phyloP scores from a whole-genome alignment of 1,140 invertebrate species.

The Chymomyza costata region DNA sequence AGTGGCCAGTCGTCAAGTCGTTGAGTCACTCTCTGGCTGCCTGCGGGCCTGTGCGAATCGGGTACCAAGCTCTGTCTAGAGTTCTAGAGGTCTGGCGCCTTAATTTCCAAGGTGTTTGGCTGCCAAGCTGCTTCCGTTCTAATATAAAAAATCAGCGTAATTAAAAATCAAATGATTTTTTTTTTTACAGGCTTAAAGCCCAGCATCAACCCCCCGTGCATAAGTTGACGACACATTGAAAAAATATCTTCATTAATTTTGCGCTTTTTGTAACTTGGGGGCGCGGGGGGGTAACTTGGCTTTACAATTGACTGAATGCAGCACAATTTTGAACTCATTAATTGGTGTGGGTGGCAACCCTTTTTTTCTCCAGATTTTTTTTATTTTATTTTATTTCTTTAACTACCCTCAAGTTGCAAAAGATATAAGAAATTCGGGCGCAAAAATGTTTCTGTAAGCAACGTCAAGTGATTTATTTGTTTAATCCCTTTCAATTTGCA shows the following conservation, averaged over 20 bases:
- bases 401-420: constrained; percentile 1
- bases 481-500: constrained; percentile 66
- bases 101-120: constrained; percentile 73
- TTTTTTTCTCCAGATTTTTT: constrained; percentile 27
- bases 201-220: not conserved
- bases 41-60: constrained; percentile 2
- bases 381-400: not conserved
- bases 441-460: constrained; percentile 50
- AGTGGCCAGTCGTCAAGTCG: constrained; percentile 36
- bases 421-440: too few species aligned
- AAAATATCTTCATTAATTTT: constrained; percentile 74
- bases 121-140: constrained; percentile 66
- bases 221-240: constrained; percentile 12
- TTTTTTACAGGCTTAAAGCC: constrained; percentile 16
- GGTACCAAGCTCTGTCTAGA: too few species aligned
- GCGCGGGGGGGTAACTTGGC: not conserved
- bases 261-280: constrained; percentile 42
- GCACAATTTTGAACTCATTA: constrained; percentile 74
- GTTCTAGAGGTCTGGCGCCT: constrained; percentile 29
- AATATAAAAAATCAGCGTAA: constrained; percentile 73
- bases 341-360: constrained; percentile 61
- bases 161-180: constrained; percentile 74
- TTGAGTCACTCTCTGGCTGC: constrained; percentile 16
- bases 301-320: constrained; percentile 64
- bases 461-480: constrained; percentile 70